phyloP scores from a whole-genome alignment of 2,113 vertebrate genomes.

The Oenanthe melanoleuca region DNA sequence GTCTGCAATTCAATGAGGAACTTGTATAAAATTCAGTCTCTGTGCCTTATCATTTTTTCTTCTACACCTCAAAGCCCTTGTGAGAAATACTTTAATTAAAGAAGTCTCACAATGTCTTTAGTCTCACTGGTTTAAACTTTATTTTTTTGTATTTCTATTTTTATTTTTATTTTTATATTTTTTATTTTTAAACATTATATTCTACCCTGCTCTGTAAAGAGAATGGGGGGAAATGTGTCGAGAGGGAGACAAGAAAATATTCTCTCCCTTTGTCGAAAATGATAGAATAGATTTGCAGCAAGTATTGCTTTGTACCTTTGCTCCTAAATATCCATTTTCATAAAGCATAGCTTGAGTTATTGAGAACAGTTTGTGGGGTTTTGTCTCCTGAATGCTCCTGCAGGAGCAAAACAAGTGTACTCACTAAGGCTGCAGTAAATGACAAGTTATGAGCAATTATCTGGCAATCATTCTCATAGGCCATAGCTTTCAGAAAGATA shows the following conservation, averaged over 20 bases:
- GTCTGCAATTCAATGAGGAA: conserved; percentile 59
- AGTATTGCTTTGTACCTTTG: not conserved
- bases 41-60: conserved; percentile 24
- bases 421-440: not conserved
- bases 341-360: not conserved
- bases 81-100: conserved; percentile 69
- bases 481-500: not conserved
- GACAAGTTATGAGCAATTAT: not conserved
- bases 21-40: conserved; percentile 59
- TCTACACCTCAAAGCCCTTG: conserved; percentile 4
- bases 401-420: not conserved
- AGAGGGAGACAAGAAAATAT: not conserved
- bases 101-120: conserved; percentile 33
- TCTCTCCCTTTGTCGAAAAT: not conserved
- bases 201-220: not conserved
- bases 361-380: not conserved
- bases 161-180: no score
- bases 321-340: not conserved
- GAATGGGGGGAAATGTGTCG: not conserved
- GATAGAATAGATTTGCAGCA: not conserved
- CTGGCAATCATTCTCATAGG: not conserved
- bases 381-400: not conserved
- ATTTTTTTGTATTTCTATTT: not conserved
- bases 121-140: conserved; percentile 27
- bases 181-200: not conserved